Evolutionary conservation across 2,113 vertebrate species (phyloP).

Genomic region (Rhagologus leucostigma): DNA sequence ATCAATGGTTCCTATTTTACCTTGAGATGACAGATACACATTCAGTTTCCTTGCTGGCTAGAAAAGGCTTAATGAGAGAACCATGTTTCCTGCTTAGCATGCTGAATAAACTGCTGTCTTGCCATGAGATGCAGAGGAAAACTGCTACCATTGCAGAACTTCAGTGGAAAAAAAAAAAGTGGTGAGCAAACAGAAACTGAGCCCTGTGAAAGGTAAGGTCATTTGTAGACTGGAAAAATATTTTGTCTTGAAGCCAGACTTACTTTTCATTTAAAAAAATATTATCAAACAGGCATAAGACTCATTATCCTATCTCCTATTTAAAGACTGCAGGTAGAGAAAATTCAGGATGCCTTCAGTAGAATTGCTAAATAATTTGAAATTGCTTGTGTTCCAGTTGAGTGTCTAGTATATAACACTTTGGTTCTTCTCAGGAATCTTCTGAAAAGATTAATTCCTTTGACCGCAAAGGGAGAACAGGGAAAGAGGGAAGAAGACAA

Average conservation of each 20-base stretch:
- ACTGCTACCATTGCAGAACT: not conserved
- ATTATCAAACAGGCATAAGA: not conserved
- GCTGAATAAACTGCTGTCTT: not conserved
- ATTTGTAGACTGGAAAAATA: not conserved
- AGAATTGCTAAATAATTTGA: not conserved
- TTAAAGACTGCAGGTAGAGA: not conserved
- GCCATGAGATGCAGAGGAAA: not conserved
- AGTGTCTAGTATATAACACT: not conserved
- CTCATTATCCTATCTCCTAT: not conserved
- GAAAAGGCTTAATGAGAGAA: not conserved
- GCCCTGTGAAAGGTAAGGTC: not conserved
- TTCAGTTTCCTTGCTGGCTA: not conserved
- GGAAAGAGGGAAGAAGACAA: not conserved
- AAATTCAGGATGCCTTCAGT: not conserved
- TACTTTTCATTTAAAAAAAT: not conserved
- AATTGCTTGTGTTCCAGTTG: not conserved
- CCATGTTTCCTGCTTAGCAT: not conserved
- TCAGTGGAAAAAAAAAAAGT: not conserved
- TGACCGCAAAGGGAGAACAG: not conserved
- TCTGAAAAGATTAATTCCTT: not conserved
- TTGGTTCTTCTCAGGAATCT: not conserved
- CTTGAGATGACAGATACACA: not conserved
- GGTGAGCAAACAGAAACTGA: not conserved
- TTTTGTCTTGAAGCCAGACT: not conserved
- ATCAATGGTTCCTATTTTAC: not conserved